Evolutionary conservation across 2,113 vertebrate species (phyloP), one percentile per base, ranked within the genome.

Genomic region (Heliornis fulica): DNA sequence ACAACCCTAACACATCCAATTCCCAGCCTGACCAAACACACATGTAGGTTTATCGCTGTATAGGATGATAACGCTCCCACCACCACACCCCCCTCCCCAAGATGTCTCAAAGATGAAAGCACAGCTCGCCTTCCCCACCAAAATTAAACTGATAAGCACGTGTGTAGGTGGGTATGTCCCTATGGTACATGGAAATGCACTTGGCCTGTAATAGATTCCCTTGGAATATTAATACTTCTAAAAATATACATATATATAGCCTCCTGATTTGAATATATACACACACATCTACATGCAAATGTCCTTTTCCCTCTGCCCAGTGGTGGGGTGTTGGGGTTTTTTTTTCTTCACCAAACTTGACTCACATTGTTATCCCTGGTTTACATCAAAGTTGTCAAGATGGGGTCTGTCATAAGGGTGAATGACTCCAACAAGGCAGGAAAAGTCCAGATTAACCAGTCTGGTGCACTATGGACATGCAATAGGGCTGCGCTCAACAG

Each of bases 31-130:
- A 13, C 17, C 59, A 89, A 87, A 65, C 1, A 4, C 60, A 59
- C 9, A 14, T 50, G 10, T 3, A 1, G 1, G 1, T n/a, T 66
- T 70, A 21, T 15, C 13, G 3, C 22, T 29, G 11, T 50, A 51
- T n/a, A 32, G 21, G 43, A 53, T 1, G 9, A 4, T 3, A 17
- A 26, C 0, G 46, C 66, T 32, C n/a, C 41, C 41, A n/a, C 21
- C 46, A 19, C 11, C 43, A 45, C 45, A 18, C 46, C 46, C 41
- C 46, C 21, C 46, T 5, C 69, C 41, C 10, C 25, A 65, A 34
- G 13, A 34, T 11, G 51, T 53, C 22, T 57, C 26, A 9, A 59
- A 57, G 31, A 8, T 9, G 8, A 89, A 83, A 41, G 26, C 72
- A 29, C 54, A 75, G 69, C 21, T 69, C 79, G 60, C 29, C 7